Evolutionary conservation across 30 jellyfish, hydroid and myxozoan genomes (phyloP).

Genomic region (Hydractinia echinata): DNA sequence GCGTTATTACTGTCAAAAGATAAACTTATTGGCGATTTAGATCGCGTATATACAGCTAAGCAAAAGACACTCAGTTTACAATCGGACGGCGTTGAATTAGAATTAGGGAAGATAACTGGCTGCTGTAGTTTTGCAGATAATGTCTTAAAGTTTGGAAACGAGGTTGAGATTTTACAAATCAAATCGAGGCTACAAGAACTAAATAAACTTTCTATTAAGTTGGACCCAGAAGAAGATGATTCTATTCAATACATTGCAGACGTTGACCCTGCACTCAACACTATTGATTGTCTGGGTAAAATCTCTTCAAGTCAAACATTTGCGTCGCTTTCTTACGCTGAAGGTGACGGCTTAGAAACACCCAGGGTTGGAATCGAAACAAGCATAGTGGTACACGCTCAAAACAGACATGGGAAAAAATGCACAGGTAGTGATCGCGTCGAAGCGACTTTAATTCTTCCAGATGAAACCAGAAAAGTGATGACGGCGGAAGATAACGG

Average conservation of each 20-base stretch:
- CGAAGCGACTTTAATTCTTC: slow-evolving; percentile 65
- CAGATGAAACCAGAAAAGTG: slow-evolving; percentile 70
- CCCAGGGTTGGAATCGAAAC: slow-evolving; percentile 88
- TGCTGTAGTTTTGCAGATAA: slow-evolving; percentile 89
- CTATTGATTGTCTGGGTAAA: slow-evolving; percentile 80
- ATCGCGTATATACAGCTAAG: slow-evolving; percentile 59
- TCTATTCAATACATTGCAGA: slow-evolving; percentile 81
- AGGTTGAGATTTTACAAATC: slow-evolving; percentile 83
- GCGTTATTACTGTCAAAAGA: slow-evolving; percentile 76
- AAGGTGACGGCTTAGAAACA: slow-evolving; percentile 93
- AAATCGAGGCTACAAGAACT: slow-evolving; percentile 75
- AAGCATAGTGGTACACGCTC: slow-evolving; percentile 78
- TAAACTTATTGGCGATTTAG: slow-evolving; percentile 51
- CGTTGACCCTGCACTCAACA: slow-evolving; percentile 63
- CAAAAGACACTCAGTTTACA: slow-evolving; percentile 85
- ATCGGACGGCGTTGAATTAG: slow-evolving; percentile 86
- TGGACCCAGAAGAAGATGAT: slow-evolving; percentile 98
- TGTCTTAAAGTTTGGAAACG: slow-evolving; percentile 87
- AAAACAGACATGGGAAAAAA: slow-evolving; percentile 84
- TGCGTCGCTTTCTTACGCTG: slow-evolving; percentile 96
- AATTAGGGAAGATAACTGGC: slow-evolving; percentile 85
- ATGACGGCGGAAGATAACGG: slow-evolving; percentile 72
- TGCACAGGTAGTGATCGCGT: slow-evolving; percentile 85
- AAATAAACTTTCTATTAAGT: slow-evolving; percentile 53
- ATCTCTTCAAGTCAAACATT: slow-evolving; percentile 90